Conservation (phyloP, 2,113 vertebrate species). For the Paradisaea rubra region DNA sequence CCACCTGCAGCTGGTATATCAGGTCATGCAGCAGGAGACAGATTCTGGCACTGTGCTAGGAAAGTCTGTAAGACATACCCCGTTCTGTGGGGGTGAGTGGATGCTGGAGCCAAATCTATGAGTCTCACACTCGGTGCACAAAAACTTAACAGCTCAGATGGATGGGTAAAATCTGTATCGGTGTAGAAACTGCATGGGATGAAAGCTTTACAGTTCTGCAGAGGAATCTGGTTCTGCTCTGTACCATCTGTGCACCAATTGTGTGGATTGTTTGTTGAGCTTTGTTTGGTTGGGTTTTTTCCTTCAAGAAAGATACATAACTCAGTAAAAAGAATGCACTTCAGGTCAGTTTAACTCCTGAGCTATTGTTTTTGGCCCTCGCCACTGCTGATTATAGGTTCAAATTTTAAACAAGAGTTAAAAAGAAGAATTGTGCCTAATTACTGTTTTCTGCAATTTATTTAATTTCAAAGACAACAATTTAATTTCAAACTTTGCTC, state of each 20-base stretch:
- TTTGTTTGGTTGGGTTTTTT: conserved; percentile 42
- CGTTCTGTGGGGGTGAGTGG: conserved; percentile 28
- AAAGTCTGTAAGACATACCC: conserved; percentile 45
- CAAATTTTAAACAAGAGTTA: neutral
- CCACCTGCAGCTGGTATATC: neutral
- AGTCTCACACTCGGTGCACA: conserved; percentile 48
- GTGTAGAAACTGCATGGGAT: conserved; percentile 27
- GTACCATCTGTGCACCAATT: conserved; percentile 54
- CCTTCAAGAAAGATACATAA: neutral
- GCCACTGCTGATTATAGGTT: neutral
- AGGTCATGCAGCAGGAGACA: conserved; percentile 20
- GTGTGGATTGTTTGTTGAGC: conserved; percentile 38
- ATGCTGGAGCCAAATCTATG: conserved; percentile 52
- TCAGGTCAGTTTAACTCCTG: neutral
- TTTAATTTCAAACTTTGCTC: neutral
- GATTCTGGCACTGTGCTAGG: neutral
- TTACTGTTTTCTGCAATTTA: neutral
- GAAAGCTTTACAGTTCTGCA: conserved; percentile 48
- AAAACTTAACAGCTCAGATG: conserved; percentile 63
- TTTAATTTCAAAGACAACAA: neutral
- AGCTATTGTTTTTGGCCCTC: neutral
- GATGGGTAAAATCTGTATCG: conserved; percentile 46
- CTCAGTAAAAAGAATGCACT: conserved; percentile 1
- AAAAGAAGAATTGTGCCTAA: neutral
- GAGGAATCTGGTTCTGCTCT: conserved; percentile 50